Evolutionary conservation across 2,888 invertebrate genomes (phyloP).

Genomic region (Pollenia griseotomentosa): DNA sequence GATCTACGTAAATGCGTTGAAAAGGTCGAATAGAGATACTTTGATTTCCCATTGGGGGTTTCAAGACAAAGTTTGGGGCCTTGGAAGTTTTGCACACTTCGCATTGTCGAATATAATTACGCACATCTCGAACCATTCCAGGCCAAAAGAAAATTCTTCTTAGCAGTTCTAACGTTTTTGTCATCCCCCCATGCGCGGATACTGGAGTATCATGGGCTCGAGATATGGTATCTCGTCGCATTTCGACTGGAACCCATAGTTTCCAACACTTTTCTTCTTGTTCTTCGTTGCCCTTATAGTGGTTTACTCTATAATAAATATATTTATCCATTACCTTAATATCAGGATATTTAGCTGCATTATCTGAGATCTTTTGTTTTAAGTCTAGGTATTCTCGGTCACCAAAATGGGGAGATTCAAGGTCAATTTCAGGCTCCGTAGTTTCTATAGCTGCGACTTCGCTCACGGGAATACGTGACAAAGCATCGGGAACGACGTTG

Average conservation of each 20-base stretch:
- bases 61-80: not conserved
- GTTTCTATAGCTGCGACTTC: not conserved
- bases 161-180: slow-evolving; percentile 4
- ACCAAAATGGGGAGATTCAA: too few species aligned
- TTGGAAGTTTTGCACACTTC: slow-evolving; percentile 6
- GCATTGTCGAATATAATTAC: not conserved
- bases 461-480: not conserved
- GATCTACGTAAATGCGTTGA: not conserved
- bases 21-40: not conserved
- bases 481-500: slow-evolving; percentile 14
- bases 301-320: slow-evolving; percentile 5
- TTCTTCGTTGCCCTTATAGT: not conserved
- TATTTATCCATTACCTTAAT: not conserved
- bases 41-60: slow-evolving; percentile 1
- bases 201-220: not conserved
- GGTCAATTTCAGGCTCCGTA: slow-evolving; percentile 25
- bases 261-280: slow-evolving; percentile 12
- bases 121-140: not conserved
- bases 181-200: slow-evolving; percentile 9
- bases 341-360: slow-evolving; percentile 9
- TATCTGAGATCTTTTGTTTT: not conserved
- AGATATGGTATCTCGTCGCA: not conserved
- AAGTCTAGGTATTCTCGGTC: too few species aligned
- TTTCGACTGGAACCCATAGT: not conserved
- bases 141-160: slow-evolving; percentile 2